Base-by-base conservation (phyloP, 1,140 invertebrate species). In the Paralvinella palmiformis region DNA sequence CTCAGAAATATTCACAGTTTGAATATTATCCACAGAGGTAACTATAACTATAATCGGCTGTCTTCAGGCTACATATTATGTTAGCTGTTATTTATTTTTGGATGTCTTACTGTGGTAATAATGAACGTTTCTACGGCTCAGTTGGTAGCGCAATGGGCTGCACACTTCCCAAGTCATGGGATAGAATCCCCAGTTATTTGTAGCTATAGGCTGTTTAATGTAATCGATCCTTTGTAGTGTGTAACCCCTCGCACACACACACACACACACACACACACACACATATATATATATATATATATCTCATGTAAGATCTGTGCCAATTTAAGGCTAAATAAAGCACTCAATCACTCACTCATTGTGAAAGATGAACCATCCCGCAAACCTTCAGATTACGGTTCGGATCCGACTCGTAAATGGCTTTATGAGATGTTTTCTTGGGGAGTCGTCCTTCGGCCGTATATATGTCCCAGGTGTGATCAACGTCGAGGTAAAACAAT, bases 21-120 rank as follows among this genome's bases (percentile, higher is more conserved):
- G 41, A 79, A 81, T 33, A 81, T 85, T 60, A 72, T 85, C 1
- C 84, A 85, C 63, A 76, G 84, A 71, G 84, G 84, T 76, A 79
- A 79, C 15, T 44, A 78, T 81, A 59, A 71, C 76, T n/a, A 61
- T 64, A 35, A 60, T 66, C 45, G 5, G 29, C 33, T 20, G 15
- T 15, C 37, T 3, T 29, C 55, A 59, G n/a, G 17, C 31, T 4
- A 27, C 44, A 10, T n/a, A 55, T 3, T 22, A 24, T n/a, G 13
- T 17, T 1, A 31, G 22, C 17, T 31, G 22, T 20, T 37, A 22
- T 27, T 63, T 22, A n/a, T 35, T 20, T 22, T 24, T 22, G 35
- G n/a, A 24, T 22, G 33, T n/a, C 17, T 55, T 22, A n/a, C 15
- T 36, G n/a, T 32, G n/a, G 4, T 55, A 29, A 7, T 56, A 10